Base-by-base conservation (phyloP, 37 sponge, comb jelly and placozoan species). In the Beroe ovata region DNA sequence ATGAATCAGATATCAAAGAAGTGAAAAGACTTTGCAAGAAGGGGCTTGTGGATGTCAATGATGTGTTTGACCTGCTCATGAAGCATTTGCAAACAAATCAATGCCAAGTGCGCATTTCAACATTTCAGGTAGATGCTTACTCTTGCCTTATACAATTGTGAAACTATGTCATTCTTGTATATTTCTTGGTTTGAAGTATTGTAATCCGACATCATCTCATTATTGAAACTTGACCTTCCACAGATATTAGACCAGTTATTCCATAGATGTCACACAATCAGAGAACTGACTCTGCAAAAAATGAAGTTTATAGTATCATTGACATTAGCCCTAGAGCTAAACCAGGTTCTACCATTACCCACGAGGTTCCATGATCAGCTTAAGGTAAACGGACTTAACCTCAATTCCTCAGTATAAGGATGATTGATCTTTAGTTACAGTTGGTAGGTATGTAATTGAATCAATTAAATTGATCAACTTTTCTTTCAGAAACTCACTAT, bases 11-110 rank as follows among this genome's bases (percentile, higher is more conserved):
- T 4, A 40, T 77, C 39, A 77, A 77, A 23, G 84, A 77, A 36
- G 26, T 77, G 0, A 77, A 77, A 36, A 40, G 29, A 4, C 28
- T 41, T 1, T 77, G 84, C 47, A 77, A 77, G 21, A 77, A 16
- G 54, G 84, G 84, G 1, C 47, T 42, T 41, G 42, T 77, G 4
- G 38, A 22, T 23, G 41, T 77, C 16, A 1, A 42, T 33, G 84
- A 77, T 19, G 84, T 77, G 11, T 77, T 77, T 77, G 84, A 36
- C 1, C 28, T 77, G n/a, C 26, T 77, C 6, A 37, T 77, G 26
- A 77, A 77, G 8, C 84, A 77, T 77, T 35, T 77, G 20, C 23
- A 77, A 6, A 77, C 84, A 77, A 35, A 16, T 20, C 84, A 77
- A 6, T 39, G 28, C 41, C 84, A 77, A 77, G 54, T 77, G 25